Evolutionary conservation across 2,113 vertebrate genomes (phyloP).

Genomic region (Ceyx cyanopectus): DNA sequence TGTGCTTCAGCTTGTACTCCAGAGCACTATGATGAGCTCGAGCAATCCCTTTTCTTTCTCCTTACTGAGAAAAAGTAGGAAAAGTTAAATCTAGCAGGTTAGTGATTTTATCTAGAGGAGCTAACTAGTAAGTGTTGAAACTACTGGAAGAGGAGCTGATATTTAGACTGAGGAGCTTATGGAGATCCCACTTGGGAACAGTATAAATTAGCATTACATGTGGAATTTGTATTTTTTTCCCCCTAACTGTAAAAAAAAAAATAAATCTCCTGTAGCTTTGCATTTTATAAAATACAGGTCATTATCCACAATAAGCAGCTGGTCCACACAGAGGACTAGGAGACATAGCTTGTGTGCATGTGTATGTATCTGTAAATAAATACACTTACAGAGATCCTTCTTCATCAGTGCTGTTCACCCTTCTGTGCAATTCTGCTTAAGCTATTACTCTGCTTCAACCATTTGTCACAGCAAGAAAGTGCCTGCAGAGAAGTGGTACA

Average conservation of each 20-base stretch:
- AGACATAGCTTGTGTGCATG: neutral
- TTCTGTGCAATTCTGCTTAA: conserved; percentile 14
- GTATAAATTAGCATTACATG: neutral
- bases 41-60: neutral
- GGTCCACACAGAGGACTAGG: neutral
- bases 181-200: neutral
- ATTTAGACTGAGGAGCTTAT: neutral
- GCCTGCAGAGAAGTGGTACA: conserved; percentile 56
- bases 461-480: conserved; percentile 48
- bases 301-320: neutral
- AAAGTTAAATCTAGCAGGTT: neutral
- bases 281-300: neutral
- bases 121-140: neutral
- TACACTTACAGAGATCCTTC: neutral
- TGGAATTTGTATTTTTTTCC: neutral
- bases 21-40: neutral
- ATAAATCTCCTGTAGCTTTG: neutral
- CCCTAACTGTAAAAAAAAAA: neutral
- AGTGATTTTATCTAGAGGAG: neutral
- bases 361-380: conserved; percentile 19
- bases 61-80: conserved; percentile 7
- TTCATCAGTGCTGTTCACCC: neutral
- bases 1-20: neutral
- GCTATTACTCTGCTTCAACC: neutral
- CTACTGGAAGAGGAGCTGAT: neutral